These are phyloP conservation scores for Lithobates pipiens DNA, from an alignment of 2,797 vertebrate genomes.

Conservation along the genomic window DNA sequence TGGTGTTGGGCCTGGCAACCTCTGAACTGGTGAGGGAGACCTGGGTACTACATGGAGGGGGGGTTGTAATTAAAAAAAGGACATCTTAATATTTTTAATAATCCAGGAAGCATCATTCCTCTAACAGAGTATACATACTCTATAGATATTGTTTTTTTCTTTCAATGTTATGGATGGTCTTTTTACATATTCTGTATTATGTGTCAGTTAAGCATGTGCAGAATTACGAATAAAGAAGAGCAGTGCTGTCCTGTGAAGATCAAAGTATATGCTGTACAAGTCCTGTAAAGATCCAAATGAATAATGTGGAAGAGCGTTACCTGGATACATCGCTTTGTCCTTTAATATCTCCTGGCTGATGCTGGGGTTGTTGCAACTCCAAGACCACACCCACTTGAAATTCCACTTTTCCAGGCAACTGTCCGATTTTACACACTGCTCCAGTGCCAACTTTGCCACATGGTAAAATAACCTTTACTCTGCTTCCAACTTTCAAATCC, in stretches of 20 bases:
- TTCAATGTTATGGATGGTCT: too few species aligned
- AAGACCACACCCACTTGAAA: slow-evolving; percentile 79
- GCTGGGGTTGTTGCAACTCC: slow-evolving; percentile 70
- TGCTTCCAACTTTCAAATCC: slow-evolving; percentile 79
- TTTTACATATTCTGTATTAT: too few species aligned
- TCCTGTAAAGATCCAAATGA: background rate
- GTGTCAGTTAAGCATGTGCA: background rate
- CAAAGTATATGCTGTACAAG: background rate
- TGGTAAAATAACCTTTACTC: slow-evolving; percentile 77
- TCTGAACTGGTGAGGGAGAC: too few species aligned
- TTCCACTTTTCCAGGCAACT: slow-evolving; percentile 75
- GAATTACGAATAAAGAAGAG: background rate
- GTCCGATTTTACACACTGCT: slow-evolving; percentile 74
- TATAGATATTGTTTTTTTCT: too few species aligned
- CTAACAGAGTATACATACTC: too few species aligned
- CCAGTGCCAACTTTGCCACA: slow-evolving; percentile 78
- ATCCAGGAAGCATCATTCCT: too few species aligned
- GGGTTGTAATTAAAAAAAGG: too few species aligned
- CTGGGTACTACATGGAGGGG: too few species aligned
- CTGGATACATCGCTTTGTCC: slow-evolving; percentile 78
- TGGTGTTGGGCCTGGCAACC: too few species aligned
- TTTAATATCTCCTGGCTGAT: slow-evolving; percentile 69
- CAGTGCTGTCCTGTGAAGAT: too few species aligned
- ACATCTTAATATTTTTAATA: too few species aligned
- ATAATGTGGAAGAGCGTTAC: slow-evolving; percentile 65